Evolutionary conservation across 2,888 invertebrate genomes (phyloP), one percentile per base, ranked within the genome.

Genomic region (Tiliacea aurago): DNA sequence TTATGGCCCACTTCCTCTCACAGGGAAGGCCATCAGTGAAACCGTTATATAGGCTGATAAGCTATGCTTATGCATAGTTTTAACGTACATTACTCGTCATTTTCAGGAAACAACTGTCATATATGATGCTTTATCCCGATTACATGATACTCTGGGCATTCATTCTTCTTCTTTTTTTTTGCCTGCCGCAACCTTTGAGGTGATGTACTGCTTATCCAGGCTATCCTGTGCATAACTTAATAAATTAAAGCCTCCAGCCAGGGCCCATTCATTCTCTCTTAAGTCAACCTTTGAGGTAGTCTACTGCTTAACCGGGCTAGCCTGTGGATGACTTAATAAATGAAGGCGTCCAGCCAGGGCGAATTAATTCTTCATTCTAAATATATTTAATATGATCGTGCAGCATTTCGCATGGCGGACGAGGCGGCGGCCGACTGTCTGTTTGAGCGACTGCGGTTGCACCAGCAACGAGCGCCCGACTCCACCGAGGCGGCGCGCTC

Each of bases 321-420:
- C n/a, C 5, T 33, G 20, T n/a, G n/a, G 5, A 63, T 47, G 15
- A 15, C 20, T n/a, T 33, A 13, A 20, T 23, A 45, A 28, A 47
- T 63, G n/a, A 47, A 6, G 5, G 20, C 13, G 5, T 15, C 28
- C 20, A 33, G 15, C 5, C n/a, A 10, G n/a, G 49, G 33, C n/a
- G 1, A 6, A 51, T 53, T 67, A 0, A 23, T 70, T 45, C 10
- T 33, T 51, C 4, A 4, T 70, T 53, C 11, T 45, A 53, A 51
- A 33, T 6, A 49, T 49, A 6, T n/a, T 73, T 37, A 4, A n/a
- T 37, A 1, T 64, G 20, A 10, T 58, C 66, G 41, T 70, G 41
- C 91, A 96, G 94, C 93, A 70, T 93, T 89, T 89, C 95, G 95
- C 88, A 96, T 96, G 96, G 95, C 95, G 92, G 95, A 96, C 93